phyloP scores from a whole-genome alignment of 2,113 vertebrate genomes.

The Oryzias curvinotus region DNA sequence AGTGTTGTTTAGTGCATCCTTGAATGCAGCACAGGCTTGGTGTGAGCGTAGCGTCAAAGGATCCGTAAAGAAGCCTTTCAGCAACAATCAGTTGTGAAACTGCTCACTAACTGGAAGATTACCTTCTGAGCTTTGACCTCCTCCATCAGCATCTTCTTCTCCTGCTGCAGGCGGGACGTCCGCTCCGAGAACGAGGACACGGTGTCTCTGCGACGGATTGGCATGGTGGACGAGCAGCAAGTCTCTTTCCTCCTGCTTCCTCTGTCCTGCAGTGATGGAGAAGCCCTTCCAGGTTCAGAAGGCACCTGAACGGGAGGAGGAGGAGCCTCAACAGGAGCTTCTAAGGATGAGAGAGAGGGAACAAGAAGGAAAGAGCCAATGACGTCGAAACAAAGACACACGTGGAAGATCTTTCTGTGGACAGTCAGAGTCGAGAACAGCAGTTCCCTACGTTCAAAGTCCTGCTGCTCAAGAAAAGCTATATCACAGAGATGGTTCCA shows the following conservation, averaged over 20 bases:
- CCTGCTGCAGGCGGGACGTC: conserved; percentile 77
- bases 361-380: neutral
- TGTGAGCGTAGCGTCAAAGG: too few species aligned
- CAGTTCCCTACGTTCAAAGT: too few species aligned
- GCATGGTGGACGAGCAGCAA: conserved; percentile 65
- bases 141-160: conserved; percentile 79
- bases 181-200: conserved; percentile 58
- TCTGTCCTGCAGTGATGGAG: conserved; percentile 4
- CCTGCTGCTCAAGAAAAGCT: too few species aligned
- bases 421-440: too few species aligned
- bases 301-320: neutral
- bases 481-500: too few species aligned
- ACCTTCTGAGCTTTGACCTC: conserved; percentile 94
- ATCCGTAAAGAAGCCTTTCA: too few species aligned
- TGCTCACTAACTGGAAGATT: neutral
- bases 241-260: conserved; percentile 60
- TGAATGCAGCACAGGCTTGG: too few species aligned
- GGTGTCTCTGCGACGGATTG: conserved; percentile 64
- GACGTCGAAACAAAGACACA: neutral
- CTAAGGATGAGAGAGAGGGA: neutral
- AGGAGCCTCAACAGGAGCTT: neutral
- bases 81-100: neutral
- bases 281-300: neutral
- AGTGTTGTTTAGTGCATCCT: too few species aligned
- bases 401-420: too few species aligned